phyloP scores from a whole-genome alignment of 2,113 vertebrate genomes.

The Psilopsiagon aymara region DNA sequence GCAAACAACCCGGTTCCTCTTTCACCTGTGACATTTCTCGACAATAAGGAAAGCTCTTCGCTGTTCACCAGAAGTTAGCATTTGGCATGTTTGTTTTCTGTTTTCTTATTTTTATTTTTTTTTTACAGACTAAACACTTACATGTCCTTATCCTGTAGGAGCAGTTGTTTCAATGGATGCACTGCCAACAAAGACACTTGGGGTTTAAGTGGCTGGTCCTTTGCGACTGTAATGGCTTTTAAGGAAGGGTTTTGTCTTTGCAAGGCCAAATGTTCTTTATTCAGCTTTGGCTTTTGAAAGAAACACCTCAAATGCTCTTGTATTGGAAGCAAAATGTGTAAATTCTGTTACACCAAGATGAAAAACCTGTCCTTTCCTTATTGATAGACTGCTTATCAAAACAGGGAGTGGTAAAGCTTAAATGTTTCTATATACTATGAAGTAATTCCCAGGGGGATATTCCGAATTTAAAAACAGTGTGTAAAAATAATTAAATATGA shows the following conservation, averaged over 20 bases:
- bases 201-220: slow-evolving; percentile 6
- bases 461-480: background rate
- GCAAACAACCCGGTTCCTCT: background rate
- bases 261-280: slow-evolving; percentile 37
- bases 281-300: slow-evolving; percentile 52
- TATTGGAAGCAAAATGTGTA: background rate
- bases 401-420: background rate
- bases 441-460: background rate
- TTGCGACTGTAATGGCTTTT: background rate
- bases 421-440: background rate
- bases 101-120: background rate
- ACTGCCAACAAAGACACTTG: background rate
- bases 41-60: accelerated
- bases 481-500: background rate
- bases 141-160: background rate
- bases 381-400: slow-evolving; percentile 10
- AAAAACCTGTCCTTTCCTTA: slow-evolving; percentile 51
- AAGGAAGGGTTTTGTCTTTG: background rate
- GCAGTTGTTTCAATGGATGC: background rate
- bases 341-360: slow-evolving; percentile 24
- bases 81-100: accelerated
- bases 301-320: slow-evolving; percentile 23
- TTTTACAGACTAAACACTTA: background rate
- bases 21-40: slow-evolving; percentile 12
- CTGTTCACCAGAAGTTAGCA: background rate